Evolutionary conservation across 1,140 invertebrate species (phyloP).

Genomic region (Caenorhabditis tropicalis): DNA sequence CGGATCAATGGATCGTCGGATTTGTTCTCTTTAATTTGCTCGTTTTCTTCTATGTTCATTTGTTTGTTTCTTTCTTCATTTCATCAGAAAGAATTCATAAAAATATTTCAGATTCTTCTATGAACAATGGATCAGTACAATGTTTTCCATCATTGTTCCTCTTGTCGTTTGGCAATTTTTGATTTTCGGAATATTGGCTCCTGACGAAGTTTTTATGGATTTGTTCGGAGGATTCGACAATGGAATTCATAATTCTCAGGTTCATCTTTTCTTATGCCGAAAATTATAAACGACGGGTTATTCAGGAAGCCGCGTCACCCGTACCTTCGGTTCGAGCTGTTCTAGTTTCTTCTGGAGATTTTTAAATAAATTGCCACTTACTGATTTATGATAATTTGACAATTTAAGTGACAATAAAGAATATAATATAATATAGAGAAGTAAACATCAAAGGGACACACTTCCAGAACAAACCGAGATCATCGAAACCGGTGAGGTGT

Average conservation of each 20-base stretch:
- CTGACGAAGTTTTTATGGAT: slow-evolving; percentile 19
- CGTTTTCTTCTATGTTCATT: background rate
- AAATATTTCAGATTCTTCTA: background rate
- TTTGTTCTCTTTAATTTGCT: background rate
- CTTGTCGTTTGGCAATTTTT: background rate
- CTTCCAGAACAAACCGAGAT: background rate
- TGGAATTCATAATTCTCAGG: too few species aligned
- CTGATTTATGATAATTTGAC: background rate
- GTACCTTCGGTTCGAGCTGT: background rate
- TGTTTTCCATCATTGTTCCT: background rate
- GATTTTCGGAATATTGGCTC: background rate
- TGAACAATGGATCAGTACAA: background rate
- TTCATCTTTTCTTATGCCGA: background rate
- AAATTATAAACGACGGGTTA: background rate
- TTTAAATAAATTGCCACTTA: background rate
- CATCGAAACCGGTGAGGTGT: background rate
- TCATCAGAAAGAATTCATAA: background rate
- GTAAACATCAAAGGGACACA: background rate
- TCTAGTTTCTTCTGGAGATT: slow-evolving; percentile 6
- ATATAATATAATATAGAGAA: background rate
- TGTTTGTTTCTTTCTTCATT: background rate
- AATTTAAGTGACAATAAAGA: background rate
- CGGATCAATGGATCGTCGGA: background rate
- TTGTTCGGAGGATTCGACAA: background rate
- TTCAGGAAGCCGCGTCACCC: background rate